Base-by-base conservation (phyloP, 2,797 vertebrate species). In the Cyprinella venusta region DNA sequence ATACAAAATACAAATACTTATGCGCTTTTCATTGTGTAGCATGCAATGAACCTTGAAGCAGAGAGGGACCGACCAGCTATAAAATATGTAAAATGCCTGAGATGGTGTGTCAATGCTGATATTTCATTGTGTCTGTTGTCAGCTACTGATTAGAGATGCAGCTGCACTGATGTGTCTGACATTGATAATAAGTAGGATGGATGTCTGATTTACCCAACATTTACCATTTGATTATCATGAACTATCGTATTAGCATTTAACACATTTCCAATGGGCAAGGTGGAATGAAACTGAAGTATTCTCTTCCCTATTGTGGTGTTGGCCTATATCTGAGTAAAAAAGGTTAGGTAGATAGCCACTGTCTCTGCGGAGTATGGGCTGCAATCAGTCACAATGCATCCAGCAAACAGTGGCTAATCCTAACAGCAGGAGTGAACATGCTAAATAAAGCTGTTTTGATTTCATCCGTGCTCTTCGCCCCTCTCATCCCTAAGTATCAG, bases 131-230 rank as follows among this genome's bases (percentile, higher is more conserved):
- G 52, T 16, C 24, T 78, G 48, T 26, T 76, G 84, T 26, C 68
- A 74, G n/a, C n/a, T 63, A 81, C 24, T 79, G 56, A 83, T 83
- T 86, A 81, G 21, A 59, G 67, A 21, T 69, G 76, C 67, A 85
- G 84, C 76, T 88, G 85, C 70, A 68, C 59, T 72, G 65, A 76
- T 33, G 54, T 80, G 82, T 69, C 79, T 78, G 83, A 54, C 63
- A 82, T 54, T 77, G 67, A 82, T 76, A 82, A 84, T 80, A 80
- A 65, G 75, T 38, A 65, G 75, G 64, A 80, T 82, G 54, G 70
- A 86, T 84, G 45, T 48, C 45, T 48, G 84, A 76, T 56, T 38
- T 76, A 64, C 78, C 7, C 13, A 30, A 16, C 6, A 63, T 63
- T 30, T 63, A 30, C 6, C 6, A 63, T 63, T 63, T 48, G 13